These are phyloP conservation scores for Laterallus jamaicensis DNA, from an alignment of 2,113 vertebrate genomes.

Conservation along the genomic window DNA sequence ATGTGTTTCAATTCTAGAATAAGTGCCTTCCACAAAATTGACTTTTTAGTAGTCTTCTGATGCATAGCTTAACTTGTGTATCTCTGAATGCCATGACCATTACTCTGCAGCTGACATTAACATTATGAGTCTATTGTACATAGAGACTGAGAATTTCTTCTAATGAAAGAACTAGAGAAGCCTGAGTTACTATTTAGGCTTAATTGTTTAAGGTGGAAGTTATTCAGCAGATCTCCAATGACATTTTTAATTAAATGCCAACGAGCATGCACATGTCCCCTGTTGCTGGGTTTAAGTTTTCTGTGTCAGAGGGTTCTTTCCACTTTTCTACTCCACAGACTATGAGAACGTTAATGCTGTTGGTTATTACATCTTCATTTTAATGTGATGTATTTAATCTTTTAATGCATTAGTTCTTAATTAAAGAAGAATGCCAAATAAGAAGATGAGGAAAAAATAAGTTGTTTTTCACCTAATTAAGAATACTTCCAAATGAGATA, in stretches of 20 bases:
- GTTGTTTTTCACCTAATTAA: constrained; percentile 31
- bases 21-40: not conserved
- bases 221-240: constrained; percentile 5
- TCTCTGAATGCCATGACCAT: not conserved
- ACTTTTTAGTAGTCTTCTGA: not conserved
- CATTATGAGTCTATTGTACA: not conserved
- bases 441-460: not conserved
- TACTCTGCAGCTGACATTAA: not conserved
- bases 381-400: not conserved
- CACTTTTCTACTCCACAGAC: not conserved
- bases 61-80: not conserved
- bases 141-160: not conserved
- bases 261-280: not conserved
- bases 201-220: not conserved
- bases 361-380: constrained; percentile 10
- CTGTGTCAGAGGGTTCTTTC: not conserved
- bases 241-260: constrained; percentile 32
- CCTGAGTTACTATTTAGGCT: not conserved
- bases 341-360: not conserved
- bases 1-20: not conserved
- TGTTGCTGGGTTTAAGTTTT: not conserved
- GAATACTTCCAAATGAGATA: constrained; percentile 11
- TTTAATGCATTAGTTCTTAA: constrained; percentile 16
- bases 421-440: constrained; percentile 21
- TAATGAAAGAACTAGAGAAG: not conserved